Base-by-base conservation (phyloP, 2,797 vertebrate genomes). In the Caiman crocodilus region DNA sequence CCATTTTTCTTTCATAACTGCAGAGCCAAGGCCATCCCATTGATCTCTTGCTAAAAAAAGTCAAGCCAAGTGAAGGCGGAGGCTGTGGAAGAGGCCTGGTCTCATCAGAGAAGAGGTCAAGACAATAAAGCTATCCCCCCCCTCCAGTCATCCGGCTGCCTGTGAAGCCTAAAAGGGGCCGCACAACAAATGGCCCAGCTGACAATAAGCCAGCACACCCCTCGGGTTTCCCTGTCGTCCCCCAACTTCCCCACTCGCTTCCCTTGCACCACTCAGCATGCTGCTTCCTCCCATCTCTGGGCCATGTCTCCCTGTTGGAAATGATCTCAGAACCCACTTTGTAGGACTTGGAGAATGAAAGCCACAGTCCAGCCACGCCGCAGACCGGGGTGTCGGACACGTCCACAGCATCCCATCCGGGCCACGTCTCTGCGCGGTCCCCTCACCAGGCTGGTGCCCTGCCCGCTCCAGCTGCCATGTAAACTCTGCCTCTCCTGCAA, bases 291-390 rank as follows among this genome's bases (percentile, higher is more conserved):
- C 77, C 71, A 17, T 5, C n/a, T 14, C 10, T 6, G 6, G 57
- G 11, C 64, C 50, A 5, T 4, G 5, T 42, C 69, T 50, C 21
- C 35, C 69, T 35, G 2, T 76, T 67, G 20, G 20, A 82, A 80
- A 56, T 30, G 1, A 14, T 50, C 3, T 9, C 30, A 60, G 50
- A 57, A n/a, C 16, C 57, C 79, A n/a, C 55, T 56, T 69, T 18
- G 55, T 6, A 73, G 3, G 20, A 30, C 57, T 28, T 0, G 0
- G 25, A 86, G 15, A 78, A 78, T 25, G 42, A 11, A 50, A 80
- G 87, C 57, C n/a, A 42, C 4, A 1, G 0, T n/a, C 42, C 42
- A 35, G 18, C 4, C 30, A 82, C 0, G 0, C 4, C 75, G 79
- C 73, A 76, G 86, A 14, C 6, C 75, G 32, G 28, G 75, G 59